Evolutionary conservation across 2,888 invertebrate species (phyloP).

Genomic region (Pristionchus arcanus): DNA sequence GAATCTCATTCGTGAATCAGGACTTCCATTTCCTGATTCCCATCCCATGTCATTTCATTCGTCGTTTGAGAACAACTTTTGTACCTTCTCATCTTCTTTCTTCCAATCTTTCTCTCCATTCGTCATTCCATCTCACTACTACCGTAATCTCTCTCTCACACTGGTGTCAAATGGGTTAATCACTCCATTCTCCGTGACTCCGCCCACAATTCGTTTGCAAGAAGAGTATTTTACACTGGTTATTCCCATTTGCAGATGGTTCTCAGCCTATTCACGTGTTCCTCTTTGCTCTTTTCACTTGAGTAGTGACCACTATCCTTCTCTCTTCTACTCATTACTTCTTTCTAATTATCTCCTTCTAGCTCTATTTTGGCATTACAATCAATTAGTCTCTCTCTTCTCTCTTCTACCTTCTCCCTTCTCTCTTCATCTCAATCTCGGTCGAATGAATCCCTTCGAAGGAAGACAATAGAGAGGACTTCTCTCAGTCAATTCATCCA

Average conservation of each 20-base stretch:
- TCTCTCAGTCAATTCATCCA: neutral
- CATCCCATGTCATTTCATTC: neutral
- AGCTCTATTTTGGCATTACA: neutral
- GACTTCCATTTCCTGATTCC: neutral
- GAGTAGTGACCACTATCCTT: neutral
- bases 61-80: neutral
- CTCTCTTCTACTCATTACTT: neutral
- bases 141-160: neutral
- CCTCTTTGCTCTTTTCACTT: neutral
- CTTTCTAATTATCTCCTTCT: neutral
- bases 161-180: neutral
- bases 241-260: neutral
- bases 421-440: neutral
- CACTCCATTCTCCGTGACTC: neutral
- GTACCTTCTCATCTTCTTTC: neutral
- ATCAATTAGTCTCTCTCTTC: neutral
- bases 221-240: neutral
- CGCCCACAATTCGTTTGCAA: neutral
- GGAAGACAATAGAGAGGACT: neutral
- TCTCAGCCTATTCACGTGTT: neutral
- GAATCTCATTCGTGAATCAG: constrained; percentile 5
- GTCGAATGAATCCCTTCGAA: neutral
- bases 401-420: neutral
- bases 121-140: neutral
- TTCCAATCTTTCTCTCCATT: neutral